Percentiles rank a stretch among this genome's conserved stretches.
These are phyloP conservation scores for Carterocephalus palaemon DNA, from an alignment of 2,888 invertebrate genomes.

Conservation along the genomic window DNA sequence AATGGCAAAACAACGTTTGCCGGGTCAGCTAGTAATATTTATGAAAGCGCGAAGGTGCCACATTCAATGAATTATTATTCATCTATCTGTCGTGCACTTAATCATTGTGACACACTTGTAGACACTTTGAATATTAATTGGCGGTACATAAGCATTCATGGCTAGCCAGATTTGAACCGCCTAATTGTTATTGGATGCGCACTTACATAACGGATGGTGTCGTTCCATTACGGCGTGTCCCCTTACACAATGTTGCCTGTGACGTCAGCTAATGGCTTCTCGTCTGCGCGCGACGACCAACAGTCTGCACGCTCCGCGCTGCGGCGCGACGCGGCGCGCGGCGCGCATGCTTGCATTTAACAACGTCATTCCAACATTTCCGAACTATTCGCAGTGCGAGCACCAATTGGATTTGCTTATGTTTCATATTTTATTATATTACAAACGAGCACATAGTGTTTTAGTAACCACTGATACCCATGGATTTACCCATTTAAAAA, in stretches of 20 bases:
- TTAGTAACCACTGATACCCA: no score
- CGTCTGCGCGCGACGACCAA: slow-evolving; percentile 54
- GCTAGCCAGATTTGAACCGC: slow-evolving; percentile 28
- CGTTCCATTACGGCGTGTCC: slow-evolving; percentile 45
- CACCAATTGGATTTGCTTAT: no score
- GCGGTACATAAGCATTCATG: slow-evolving; percentile 20
- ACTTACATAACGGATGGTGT: slow-evolving; percentile 46
- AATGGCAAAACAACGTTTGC: no score
- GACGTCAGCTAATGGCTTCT: slow-evolving; percentile 65
- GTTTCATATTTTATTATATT: no score
- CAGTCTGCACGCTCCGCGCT: slow-evolving; percentile 49
- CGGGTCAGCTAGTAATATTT: no score
- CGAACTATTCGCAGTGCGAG: neutral
- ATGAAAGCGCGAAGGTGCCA: no score
- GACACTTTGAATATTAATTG: slow-evolving; percentile 21
- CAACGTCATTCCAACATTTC: slow-evolving; percentile 27
- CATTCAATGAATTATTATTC: slow-evolving; percentile 10
- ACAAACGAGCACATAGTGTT: no score
- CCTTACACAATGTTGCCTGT: slow-evolving; percentile 58
- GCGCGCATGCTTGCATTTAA: slow-evolving; percentile 26
- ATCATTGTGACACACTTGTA: slow-evolving; percentile 20
- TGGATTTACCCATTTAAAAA: no score
- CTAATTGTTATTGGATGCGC: slow-evolving; percentile 48
- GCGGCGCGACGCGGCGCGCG: slow-evolving; percentile 21
- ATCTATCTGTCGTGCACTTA: slow-evolving; percentile 17